phyloP scores from a whole-genome alignment of 2,888 invertebrate species.

The Pseudanteris insignis region DNA sequence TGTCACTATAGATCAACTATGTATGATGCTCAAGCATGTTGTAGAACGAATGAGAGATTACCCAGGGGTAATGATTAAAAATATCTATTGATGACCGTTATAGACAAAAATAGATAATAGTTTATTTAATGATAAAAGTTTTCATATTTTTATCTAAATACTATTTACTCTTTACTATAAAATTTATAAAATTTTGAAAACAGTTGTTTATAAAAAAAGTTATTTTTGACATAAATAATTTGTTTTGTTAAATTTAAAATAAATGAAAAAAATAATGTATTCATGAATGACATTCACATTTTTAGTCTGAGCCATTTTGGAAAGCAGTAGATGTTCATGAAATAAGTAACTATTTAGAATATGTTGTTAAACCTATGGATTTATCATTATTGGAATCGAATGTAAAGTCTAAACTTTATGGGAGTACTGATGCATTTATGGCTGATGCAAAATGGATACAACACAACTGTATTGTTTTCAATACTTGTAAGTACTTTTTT shows the following conservation, averaged over 20 bases:
- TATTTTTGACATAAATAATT: no score
- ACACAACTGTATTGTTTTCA: conserved; percentile 91
- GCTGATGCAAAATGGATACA: conserved; percentile 93
- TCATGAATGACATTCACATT: not conserved
- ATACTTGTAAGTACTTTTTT: conserved; percentile 87
- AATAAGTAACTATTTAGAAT: conserved; percentile 82
- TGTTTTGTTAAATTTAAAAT: no score
- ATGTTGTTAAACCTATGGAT: conserved; percentile 89
- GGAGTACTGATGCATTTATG: conserved; percentile 87
- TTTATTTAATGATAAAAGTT: no score
- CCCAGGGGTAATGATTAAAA: conserved; percentile 78
- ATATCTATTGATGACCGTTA: not conserved
- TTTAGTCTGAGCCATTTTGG: conserved; percentile 81
- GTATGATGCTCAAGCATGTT: conserved; percentile 81
- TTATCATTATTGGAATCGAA: conserved; percentile 79
- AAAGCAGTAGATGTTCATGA: conserved; percentile 76
- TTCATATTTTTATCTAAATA: no score
- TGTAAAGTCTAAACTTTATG: conserved; percentile 79
- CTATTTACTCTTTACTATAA: no score
- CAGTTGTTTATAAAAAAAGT: no score
- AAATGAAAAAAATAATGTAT: no score
- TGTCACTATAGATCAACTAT: conserved; percentile 78
- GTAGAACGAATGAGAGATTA: conserved; percentile 82
- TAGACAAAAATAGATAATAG: no score
- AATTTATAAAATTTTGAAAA: no score